Percentiles rank a stretch among this genome's conserved stretches.
phyloP scores from a whole-genome alignment of 2,797 vertebrate species.

The Typhlichthys subterraneus region DNA sequence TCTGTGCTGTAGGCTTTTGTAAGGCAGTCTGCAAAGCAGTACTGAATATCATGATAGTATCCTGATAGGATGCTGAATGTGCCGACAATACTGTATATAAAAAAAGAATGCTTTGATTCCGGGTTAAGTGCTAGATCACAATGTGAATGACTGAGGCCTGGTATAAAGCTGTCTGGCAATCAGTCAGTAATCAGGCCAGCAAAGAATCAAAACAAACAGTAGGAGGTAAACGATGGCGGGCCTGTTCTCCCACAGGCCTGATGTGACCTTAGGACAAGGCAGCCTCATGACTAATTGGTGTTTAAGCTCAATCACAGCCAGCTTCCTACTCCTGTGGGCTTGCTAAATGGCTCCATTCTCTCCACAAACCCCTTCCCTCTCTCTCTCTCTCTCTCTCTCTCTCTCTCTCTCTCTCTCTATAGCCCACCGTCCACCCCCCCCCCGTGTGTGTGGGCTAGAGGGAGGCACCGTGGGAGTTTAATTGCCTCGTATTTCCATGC shows the following conservation, averaged over 20 bases:
- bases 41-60: too few species aligned
- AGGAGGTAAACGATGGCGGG: slow-evolving; percentile 60
- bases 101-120: too few species aligned
- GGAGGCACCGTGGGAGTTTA: slow-evolving; percentile 80
- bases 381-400: not conserved
- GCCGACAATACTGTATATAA: not conserved
- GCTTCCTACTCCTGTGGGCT: slow-evolving; percentile 70
- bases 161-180: slow-evolving; percentile 48
- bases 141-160: slow-evolving; percentile 22
- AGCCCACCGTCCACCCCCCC: slow-evolving; percentile 18
- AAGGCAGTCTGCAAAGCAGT: too few species aligned
- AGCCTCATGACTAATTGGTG: slow-evolving; percentile 69
- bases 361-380: slow-evolving; percentile 24
- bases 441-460: slow-evolving; percentile 59
- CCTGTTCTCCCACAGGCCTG: slow-evolving; percentile 38
- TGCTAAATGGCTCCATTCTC: slow-evolving; percentile 75
- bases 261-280: slow-evolving; percentile 50
- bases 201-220: slow-evolving; percentile 72
- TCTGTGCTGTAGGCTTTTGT: not conserved
- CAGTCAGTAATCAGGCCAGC: slow-evolving; percentile 58
- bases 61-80: too few species aligned
- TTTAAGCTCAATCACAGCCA: slow-evolving; percentile 68
- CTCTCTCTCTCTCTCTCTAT: slow-evolving; percentile 16
- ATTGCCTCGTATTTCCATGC: slow-evolving; percentile 79
- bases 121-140: too few species aligned